Base-by-base conservation (phyloP, 2,888 invertebrate genomes). In the Galerucella nymphaeae region DNA sequence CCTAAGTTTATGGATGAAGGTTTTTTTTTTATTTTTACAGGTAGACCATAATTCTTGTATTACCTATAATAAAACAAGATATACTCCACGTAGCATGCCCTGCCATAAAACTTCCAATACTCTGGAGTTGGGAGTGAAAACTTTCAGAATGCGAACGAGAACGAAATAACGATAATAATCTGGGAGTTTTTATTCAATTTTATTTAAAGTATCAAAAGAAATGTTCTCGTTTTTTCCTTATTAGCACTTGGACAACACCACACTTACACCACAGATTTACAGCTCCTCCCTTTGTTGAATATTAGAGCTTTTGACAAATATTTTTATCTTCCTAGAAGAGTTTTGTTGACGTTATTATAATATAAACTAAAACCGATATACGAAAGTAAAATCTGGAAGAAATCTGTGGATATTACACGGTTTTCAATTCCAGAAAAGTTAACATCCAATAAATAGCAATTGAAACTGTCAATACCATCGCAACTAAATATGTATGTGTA, bases 11-110 rank as follows among this genome's bases (percentile, higher is more conserved):
- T 63, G 63, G 41, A 70, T 65, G 45, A 48, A 41, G 57, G 71
- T 63, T 23, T n/a, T 55, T 74, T 75, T 74, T 77, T 77, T 77
- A 77, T 75, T 73, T 77, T 76, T 76, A 68, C 73, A 76, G 77
- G 76, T 76, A 66, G 70, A 71, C 76, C 70, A 76, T 80, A 79
- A 79, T 78, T 79, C 76, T 79, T 80, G 76, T 78, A 78, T 75
- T 75, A 77, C 75, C 78, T 75, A 78, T 78, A 80, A 80, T 80
- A 80, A 80, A 80, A 80, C 75, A 76, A 75, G 77, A 75, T 68
- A 71, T 67, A 64, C 64, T 63, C 57, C 70, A 70, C 45, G 57
- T 62, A 62, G 61, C 61, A 42, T 57, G 63, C 63, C 71, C 66
- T 72, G 74, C 66, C 59, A 74, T 76, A 76, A 76, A 76, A 74